Percentiles rank a stretch among this genome's conserved stretches.
phyloP scores from a whole-genome alignment of 35 echinoderm and acorn worm species.

The Heliocidaris tuberculata region DNA sequence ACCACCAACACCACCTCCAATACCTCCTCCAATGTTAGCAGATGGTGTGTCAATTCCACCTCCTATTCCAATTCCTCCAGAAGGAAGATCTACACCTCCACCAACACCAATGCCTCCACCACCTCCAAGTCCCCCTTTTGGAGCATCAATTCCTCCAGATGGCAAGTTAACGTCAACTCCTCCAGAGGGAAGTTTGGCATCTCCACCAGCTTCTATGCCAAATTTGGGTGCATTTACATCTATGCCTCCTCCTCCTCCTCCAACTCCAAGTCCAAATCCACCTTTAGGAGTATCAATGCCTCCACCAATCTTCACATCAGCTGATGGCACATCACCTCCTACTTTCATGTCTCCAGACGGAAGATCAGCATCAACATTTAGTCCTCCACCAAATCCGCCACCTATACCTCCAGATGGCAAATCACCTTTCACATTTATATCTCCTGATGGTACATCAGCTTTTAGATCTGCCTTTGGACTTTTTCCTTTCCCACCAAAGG shows the following conservation, averaged over 20 bases:
- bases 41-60: constrained; percentile 15
- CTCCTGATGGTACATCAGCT: constrained; percentile 24
- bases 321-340: constrained; percentile 30
- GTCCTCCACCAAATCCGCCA: background rate
- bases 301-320: constrained; percentile 17
- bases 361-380: background rate
- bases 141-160: constrained; percentile 36
- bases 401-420: constrained; percentile 15
- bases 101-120: constrained; percentile 25
- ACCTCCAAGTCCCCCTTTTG: constrained; percentile 33
- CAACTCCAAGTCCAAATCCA: constrained; percentile 42
- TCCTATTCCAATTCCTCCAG: background rate
- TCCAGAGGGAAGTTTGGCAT: constrained; percentile 18
- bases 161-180: background rate
- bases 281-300: constrained; percentile 40
- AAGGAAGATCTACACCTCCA: background rate
- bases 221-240: constrained; percentile 38
- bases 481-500: background rate
- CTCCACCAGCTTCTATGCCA: constrained; percentile 42
- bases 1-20: constrained; percentile 44
- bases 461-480: constrained; percentile 10
- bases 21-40: constrained; percentile 43
- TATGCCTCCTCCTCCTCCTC: background rate
- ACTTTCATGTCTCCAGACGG: background rate
- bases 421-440: constrained; percentile 15